Percentiles rank a stretch among this genome's conserved stretches.
phyloP scores from a whole-genome alignment of 2,888 invertebrate species.

The Cinara cedri region DNA sequence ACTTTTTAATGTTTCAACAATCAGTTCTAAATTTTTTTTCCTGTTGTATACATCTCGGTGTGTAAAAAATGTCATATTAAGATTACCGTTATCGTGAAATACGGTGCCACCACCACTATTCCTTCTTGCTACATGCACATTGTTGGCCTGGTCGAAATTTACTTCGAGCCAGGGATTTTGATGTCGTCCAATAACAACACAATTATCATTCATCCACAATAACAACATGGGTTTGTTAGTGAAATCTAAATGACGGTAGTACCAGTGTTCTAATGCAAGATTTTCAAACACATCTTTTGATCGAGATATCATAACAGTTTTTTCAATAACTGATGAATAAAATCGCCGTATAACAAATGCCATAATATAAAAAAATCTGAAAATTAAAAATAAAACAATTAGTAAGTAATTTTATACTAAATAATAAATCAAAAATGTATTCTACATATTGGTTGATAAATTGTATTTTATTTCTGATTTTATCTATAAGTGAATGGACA shows the following conservation, averaged over 20 bases:
- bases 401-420: background rate
- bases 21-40: constrained; percentile 83
- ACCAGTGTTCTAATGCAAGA: constrained; percentile 94
- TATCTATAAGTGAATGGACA: background rate
- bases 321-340: constrained; percentile 68
- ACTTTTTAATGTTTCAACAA: constrained; percentile 80
- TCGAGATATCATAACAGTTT: constrained; percentile 90
- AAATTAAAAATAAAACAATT: constrained; percentile 8
- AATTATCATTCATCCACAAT: constrained; percentile 91
- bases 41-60: constrained; percentile 82
- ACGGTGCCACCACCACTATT: constrained; percentile 97
- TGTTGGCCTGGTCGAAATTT: constrained; percentile 71
- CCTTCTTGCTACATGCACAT: constrained; percentile 81
- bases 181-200: constrained; percentile 94
- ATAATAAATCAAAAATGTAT: background rate
- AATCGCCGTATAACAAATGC: constrained; percentile 13
- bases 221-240: constrained; percentile 82
- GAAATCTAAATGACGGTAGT: constrained; percentile 87
- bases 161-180: constrained; percentile 97
- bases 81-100: constrained; percentile 92
- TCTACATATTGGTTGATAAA: background rate
- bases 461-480: background rate
- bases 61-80: constrained; percentile 92
- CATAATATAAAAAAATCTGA: constrained; percentile 18
- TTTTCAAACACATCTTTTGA: constrained; percentile 90